Base-by-base conservation (phyloP, 2,888 invertebrate species). In the Saturnia japonica region DNA sequence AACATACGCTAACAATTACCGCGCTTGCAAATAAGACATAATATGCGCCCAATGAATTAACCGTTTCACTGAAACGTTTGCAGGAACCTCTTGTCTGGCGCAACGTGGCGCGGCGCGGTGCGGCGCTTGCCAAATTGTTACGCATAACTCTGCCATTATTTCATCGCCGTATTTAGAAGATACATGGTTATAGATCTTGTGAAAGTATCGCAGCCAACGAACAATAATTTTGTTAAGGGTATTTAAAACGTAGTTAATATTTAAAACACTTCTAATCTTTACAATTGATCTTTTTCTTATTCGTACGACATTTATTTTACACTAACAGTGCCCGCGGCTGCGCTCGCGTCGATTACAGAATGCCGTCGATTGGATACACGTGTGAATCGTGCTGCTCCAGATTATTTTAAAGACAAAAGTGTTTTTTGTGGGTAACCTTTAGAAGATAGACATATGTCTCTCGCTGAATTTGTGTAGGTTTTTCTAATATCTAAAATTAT, bases 21-120 rank as follows among this genome's bases (percentile, higher is more conserved):
- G 64, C 64, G 40, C 25, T 57, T 57, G 57, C 64, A 40, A 64
- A 40, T 64, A 64, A 64, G 19, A 64, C 64, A n/a, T 64, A n/a
- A n/a, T n/a, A 64, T 64, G 40, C 64, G 64, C 25, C 19, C 64
- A 64, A 64, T 64, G 64, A 64, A 64, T 64, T 64, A 40, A 2
- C 64, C 40, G 22, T 40, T 64, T 64, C 40, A 40, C 40, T 22
- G 40, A 64, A 40, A 64, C 64, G 14, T 64, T 57, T 25, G 25
- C 25, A 64, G 64, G 19, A 19, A 7, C 40, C 64, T 64, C 40
- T 57, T 25, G 57, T 64, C 64, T 16, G 19, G 14, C 12, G 28
- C 60, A 7, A n/a, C 51, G 51, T 9, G 34, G 14, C 62, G 62
- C 62, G 57, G 22, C 62, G 28, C 62, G n/a, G n/a, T n/a, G 40